A percentile compares a stretch with the other conserved stretches of the same genome.
Conservation (phyloP, 2,797 vertebrate species). For the Triplophysa yarkandensis region DNA sequence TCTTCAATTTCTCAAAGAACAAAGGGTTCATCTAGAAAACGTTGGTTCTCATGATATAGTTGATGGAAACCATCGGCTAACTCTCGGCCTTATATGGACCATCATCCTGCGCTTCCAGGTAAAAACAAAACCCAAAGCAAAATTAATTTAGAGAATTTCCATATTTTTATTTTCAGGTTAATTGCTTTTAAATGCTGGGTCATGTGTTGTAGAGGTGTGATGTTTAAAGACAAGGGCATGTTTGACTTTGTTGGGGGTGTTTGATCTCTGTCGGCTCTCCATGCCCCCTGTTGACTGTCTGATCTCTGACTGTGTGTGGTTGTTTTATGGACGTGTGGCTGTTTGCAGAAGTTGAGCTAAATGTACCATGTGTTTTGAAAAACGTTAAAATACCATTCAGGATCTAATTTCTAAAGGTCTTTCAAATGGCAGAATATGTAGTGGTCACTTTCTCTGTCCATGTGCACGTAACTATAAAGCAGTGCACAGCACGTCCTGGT, state of each 20-base stretch:
- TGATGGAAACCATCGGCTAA: conserved; percentile 92
- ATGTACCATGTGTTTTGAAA: too few species aligned
- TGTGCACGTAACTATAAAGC: conserved; percentile 25
- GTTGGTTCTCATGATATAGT: conserved; percentile 96
- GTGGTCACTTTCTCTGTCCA: not conserved
- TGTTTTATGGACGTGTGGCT: conserved; percentile 11
- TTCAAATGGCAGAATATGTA: not conserved
- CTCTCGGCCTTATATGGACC: conserved; percentile 92
- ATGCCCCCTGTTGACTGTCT: conserved; percentile 45
- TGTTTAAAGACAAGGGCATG: conserved; percentile 36
- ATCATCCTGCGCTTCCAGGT: conserved; percentile 96
- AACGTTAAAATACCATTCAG: too few species aligned
- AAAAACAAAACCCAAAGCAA: conserved; percentile 6
- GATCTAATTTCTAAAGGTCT: not conserved
- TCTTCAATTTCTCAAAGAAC: conserved; percentile 92
- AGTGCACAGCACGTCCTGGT: conserved; percentile 3
- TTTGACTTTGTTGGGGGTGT: conserved; percentile 39
- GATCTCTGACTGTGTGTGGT: conserved; percentile 35
- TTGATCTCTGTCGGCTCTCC: conserved; percentile 49
- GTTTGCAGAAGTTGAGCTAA: conserved; percentile 1
- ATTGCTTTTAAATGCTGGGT: not conserved
- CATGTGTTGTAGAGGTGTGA: conserved; percentile 3
- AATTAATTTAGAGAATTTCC: not conserved
- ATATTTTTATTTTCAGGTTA: too few species aligned
- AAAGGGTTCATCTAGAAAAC: conserved; percentile 93